phyloP scores from a whole-genome alignment of 2,797 vertebrate genomes.

The Strix occidentalis region DNA sequence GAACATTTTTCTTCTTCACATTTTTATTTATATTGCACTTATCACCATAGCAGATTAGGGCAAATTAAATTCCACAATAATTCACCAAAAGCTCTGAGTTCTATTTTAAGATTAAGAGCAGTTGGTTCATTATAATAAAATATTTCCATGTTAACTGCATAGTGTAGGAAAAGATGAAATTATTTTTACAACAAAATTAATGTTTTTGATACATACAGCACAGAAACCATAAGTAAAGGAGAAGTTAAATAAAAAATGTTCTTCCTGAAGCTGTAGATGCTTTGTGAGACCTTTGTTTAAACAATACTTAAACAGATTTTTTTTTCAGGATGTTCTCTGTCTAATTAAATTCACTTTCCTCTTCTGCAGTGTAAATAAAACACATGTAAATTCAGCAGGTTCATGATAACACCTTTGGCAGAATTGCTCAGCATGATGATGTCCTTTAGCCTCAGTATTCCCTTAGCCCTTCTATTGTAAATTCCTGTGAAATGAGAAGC shows the following conservation, averaged over 20 bases:
- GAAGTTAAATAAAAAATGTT: neutral
- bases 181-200: constrained; percentile 18
- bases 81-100: neutral
- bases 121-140: constrained; percentile 23
- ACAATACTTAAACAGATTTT: neutral
- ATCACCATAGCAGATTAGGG: neutral
- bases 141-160: neutral
- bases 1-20: neutral
- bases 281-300: neutral
- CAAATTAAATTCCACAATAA: constrained; percentile 1
- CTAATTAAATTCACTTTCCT: neutral
- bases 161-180: neutral
- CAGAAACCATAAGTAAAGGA: neutral
- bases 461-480: neutral
- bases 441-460: neutral
- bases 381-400: neutral
- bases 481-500: neutral
- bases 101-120: constrained; percentile 16
- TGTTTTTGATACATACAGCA: neutral
- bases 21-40: constrained; percentile 48
- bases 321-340: neutral
- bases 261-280: neutral
- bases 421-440: neutral
- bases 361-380: neutral
- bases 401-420: neutral